phyloP scores from a whole-genome alignment of 2,888 invertebrate genomes.

The Caenorhabditis afra region DNA sequence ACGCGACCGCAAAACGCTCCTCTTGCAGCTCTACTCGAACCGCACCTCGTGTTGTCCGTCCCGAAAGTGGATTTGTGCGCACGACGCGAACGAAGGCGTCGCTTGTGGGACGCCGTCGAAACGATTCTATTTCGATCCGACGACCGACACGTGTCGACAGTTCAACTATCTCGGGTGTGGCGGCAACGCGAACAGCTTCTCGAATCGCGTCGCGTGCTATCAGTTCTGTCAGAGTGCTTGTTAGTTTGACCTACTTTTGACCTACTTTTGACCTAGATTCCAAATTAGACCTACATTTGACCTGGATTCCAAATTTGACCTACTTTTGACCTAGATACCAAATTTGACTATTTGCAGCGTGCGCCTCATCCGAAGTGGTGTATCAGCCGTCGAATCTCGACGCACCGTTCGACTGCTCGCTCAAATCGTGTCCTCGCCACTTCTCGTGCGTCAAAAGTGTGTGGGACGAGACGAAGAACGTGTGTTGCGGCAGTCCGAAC shows the following conservation, averaged over 20 bases:
- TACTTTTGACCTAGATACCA: background rate
- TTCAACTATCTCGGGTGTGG: constrained; percentile 65
- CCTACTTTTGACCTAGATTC: background rate
- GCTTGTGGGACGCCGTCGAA: constrained; percentile 64
- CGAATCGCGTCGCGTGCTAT: constrained; percentile 68
- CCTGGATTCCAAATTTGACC: too few species aligned
- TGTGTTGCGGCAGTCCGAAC: constrained; percentile 72
- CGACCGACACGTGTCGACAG: constrained; percentile 60
- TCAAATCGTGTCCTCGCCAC: constrained; percentile 70
- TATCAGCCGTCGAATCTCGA: constrained; percentile 68
- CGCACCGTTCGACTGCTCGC: constrained; percentile 72
- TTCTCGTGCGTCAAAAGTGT: constrained; percentile 69
- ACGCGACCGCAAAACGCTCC: too few species aligned
- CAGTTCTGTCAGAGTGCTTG: constrained; percentile 75
- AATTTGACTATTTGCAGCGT: constrained; percentile 59
- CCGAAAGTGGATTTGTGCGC: constrained; percentile 67
- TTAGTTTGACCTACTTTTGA: constrained; percentile 21
- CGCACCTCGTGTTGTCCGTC: constrained; percentile 69
- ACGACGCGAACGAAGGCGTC: constrained; percentile 67
- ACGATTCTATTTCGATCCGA: constrained; percentile 70
- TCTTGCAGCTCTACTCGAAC: constrained; percentile 43
- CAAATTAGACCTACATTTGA: too few species aligned
- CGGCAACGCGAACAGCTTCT: constrained; percentile 71
- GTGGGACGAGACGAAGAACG: constrained; percentile 64
- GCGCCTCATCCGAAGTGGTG: constrained; percentile 73